Conservation (phyloP, 2,888 invertebrate genomes). For the Clitarchus hookeri region DNA sequence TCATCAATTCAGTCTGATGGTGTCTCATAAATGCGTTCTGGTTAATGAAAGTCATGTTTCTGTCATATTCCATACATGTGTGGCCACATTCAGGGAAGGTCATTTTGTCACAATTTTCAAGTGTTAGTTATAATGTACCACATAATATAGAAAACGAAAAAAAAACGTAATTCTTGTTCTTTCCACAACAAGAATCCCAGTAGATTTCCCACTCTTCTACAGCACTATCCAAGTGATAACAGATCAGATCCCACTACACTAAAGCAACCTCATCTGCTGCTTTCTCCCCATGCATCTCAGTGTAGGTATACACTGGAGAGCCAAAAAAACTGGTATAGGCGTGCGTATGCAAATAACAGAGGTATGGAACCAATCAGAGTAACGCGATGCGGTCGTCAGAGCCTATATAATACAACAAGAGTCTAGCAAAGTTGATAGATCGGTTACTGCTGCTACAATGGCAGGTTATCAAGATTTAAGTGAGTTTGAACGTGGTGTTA, state of each 20-base stretch:
- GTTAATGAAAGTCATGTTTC: background rate
- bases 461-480: too few species aligned
- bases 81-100: too few species aligned
- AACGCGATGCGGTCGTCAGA: too few species aligned
- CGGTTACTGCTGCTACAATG: too few species aligned
- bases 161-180: slow-evolving; percentile 42
- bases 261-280: slow-evolving; percentile 41
- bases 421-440: too few species aligned
- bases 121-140: slow-evolving; percentile 32
- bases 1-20: background rate
- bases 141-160: slow-evolving; percentile 40
- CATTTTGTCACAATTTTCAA: slow-evolving; percentile 34
- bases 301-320: slow-evolving; percentile 47
- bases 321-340: too few species aligned
- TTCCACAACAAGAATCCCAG: slow-evolving; percentile 41
- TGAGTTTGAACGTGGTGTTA: too few species aligned
- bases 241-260: slow-evolving; percentile 44
- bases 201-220: slow-evolving; percentile 39
- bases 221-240: slow-evolving; percentile 36
- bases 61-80: too few species aligned
- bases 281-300: slow-evolving; percentile 46
- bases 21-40: background rate
- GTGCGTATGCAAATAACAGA: too few species aligned
- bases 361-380: too few species aligned
- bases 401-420: too few species aligned